Base-by-base conservation (phyloP, 2,113 vertebrate species). In the Rhea pennata region DNA sequence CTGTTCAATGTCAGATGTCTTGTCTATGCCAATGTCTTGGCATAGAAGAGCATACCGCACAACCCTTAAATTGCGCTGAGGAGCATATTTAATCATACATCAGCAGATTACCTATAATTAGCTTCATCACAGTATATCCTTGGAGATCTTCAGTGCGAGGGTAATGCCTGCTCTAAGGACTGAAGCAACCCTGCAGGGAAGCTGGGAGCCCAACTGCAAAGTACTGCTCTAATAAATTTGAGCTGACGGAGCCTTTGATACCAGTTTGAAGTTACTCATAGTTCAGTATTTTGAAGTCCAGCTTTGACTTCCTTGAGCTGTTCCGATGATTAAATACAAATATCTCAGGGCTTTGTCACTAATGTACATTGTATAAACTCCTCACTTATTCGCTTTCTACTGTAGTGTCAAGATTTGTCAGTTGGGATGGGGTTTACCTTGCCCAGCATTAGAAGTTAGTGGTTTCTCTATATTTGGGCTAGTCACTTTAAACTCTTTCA, bases 71-170 rank as follows among this genome's bases (percentile, higher is more conserved):
- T 71, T 78, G 54, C 74, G 72, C 85, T 84, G 70, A 51, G 0
- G 4, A 88, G 40, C 23, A n/a, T 88, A 71, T 74, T 95, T 84
- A 91, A 86, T 92, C 46, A 40, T 48, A 65, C 27, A 84, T 78
- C 84, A 89, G 23, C 53, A 82, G 83, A 70, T 94, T 81, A 66
- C 36, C 66, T 92, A 69, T 84, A 93, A 95, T 96, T 96, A 96
- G 40, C 66, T 84, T 76, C 21, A 79, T 44, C 48, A 23, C 36
- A 72, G 48, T 7, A 91, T 73, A 88, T 62, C 83, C 58, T 75
- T 53, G 66, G 53, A 90, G 84, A 95, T 91, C 77, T 70, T 88
- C 53, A 65, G 36, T 61, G 70, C 40, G 44, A 94, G 39, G 62
- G 29, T 75, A 84, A 87, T 33, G 29, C 73, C 73, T 87, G 48